Evolutionary conservation across 2,113 vertebrate genomes (phyloP).

Genomic region (Ictalurus furcatus): DNA sequence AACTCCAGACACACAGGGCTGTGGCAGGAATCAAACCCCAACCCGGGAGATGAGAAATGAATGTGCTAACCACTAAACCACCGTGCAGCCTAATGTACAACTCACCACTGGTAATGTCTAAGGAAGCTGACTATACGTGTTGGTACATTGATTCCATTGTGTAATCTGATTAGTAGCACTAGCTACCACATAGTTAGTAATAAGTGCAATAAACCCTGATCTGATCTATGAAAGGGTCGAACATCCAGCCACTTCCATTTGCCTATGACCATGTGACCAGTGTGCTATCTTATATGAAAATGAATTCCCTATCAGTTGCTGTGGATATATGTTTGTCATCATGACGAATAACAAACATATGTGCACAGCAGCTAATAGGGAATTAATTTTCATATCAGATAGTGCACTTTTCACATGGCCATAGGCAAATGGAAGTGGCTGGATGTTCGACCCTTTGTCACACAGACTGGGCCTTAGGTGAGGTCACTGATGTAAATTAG

Average conservation of each 20-base stretch:
- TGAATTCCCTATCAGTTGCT: not conserved
- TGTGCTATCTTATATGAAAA: not conserved
- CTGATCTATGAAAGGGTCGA: not conserved
- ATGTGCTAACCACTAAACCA: no score
- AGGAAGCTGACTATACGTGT: not conserved
- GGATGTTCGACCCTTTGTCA: no score
- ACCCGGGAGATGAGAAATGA: no score
- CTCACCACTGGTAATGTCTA: not conserved
- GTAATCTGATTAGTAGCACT: conserved; percentile 1
- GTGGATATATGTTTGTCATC: not conserved
- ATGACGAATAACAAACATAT: not conserved
- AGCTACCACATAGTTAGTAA: conserved; percentile 24
- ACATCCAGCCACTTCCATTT: not conserved
- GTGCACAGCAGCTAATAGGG: no score
- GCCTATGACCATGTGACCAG: not conserved
- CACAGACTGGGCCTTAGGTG: not conserved
- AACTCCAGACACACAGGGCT: no score
- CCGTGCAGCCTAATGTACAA: not conserved
- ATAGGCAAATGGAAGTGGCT: no score
- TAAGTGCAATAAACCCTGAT: not conserved
- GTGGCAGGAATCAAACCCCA: no score
- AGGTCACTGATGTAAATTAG: not conserved
- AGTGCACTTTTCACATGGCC: no score
- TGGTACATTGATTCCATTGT: not conserved
- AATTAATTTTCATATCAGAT: no score